Base-by-base conservation (phyloP, 2,113 vertebrate species). In the Channa maculata region DNA sequence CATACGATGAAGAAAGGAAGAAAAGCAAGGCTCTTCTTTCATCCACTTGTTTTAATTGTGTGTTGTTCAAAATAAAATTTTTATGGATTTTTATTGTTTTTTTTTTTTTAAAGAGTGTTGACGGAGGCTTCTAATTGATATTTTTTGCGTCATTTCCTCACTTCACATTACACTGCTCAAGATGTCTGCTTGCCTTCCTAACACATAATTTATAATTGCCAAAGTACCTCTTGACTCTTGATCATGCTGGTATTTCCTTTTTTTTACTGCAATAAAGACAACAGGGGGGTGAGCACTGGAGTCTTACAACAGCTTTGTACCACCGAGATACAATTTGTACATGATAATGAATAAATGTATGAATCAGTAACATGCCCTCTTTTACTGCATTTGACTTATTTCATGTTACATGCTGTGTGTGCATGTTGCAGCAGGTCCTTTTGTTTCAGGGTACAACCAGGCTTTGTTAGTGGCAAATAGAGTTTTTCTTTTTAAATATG, bases 51-150 rank as follows among this genome's bases (percentile, higher is more conserved):
- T 96, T 96, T 96, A 96, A 95, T 92, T 94, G 94, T 94, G 94
- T 96, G 96, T 97, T 95, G 95, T 95, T 95, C 95, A 96, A 96
- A 97, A 95, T 96, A 95, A 95, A 63, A 97, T 98, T 98, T 98
- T 98, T 98, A 97, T 97, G 95, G 84, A 95, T 95, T 96, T 95
- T 96, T 97, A 96, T 24, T 24, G 24, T 95, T 96, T 94, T 96
- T 96, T 96, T 94, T 75, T 69, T 75, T 71, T 71, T 10, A 95
- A 95, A 94, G 95, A 88, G 95, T 92, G 67, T 57, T 51, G 61
- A 69, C 44, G 89, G 59, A 85, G 72, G 94, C 89, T 75, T 91
- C 92, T 95, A 94, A 95, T 95, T 95, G 95, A 95, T 24, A 95
- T 77, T 39, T 59, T 71, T 53, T 49, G 72, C n/a, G 41, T 63